Conservation (phyloP, 1,140 invertebrate genomes). For the Neodiprion virginianus region DNA sequence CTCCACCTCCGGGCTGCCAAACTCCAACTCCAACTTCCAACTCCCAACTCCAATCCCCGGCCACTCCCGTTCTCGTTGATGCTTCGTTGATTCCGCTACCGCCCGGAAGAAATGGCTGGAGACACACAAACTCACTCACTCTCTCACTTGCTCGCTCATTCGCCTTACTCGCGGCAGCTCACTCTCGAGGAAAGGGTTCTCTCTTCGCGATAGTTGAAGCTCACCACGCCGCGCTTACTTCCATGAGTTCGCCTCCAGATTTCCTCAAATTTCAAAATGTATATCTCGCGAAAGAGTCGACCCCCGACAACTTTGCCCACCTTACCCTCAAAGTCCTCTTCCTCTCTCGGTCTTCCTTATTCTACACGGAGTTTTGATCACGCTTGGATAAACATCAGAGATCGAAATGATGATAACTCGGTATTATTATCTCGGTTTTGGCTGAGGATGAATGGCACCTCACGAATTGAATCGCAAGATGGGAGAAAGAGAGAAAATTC, state of each 20-base stretch:
- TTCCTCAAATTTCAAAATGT: not conserved
- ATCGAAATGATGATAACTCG: not conserved
- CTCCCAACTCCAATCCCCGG: conserved; percentile 6
- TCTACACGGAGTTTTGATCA: not conserved
- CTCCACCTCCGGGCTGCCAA: not conserved
- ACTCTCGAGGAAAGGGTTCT: not conserved
- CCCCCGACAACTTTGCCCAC: not conserved
- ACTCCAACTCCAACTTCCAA: conserved; percentile 7
- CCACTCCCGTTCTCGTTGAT: conserved; percentile 6
- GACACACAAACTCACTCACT: conserved; percentile 2
- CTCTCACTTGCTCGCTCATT: not conserved
- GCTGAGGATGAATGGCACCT: no score
- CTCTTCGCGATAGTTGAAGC: not conserved
- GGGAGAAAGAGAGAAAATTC: no score
- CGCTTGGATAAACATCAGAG: not conserved
- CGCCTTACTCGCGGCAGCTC: no score
- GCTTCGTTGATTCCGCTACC: conserved; percentile 6
- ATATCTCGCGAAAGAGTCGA: not conserved
- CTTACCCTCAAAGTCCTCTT: not conserved
- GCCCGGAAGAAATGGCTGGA: conserved; percentile 2
- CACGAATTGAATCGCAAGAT: no score
- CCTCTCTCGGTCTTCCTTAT: not conserved
- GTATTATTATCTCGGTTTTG: not conserved
- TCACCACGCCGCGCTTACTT: not conserved
- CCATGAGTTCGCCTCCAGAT: not conserved